Base-by-base conservation (phyloP, 1,140 invertebrate species). In the Gonioctena quinquepunctata region DNA sequence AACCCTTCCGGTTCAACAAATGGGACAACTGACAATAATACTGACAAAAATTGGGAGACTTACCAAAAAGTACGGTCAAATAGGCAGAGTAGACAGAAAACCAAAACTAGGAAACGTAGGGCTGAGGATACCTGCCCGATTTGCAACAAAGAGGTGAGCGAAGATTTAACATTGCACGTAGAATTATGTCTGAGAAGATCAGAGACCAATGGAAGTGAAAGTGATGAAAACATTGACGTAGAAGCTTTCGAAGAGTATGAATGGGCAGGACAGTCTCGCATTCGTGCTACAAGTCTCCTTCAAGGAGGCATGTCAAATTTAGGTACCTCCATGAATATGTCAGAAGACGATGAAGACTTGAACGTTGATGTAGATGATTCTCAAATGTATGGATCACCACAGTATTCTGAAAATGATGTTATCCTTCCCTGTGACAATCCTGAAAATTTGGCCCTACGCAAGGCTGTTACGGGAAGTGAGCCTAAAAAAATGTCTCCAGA, bases 341-440 rank as follows among this genome's bases (percentile, higher is more conserved):
- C 54, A 33, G 82, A 79, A 59, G 85, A 78, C 69, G 80, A 84
- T 71, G 82, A 81, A 63, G 85, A 82, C 70, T 85, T 77, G 82
- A 86, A 85, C 67, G 88, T 85, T 3, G 86, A 85, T 71, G 88
- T 79, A 59, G 93, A 95, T 70, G 94, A 96, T 71, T 92, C 94
- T 69, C 90, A 91, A 26, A 93, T 95, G 27, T 97, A 93, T 79
- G 95, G 95, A 1, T 90, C 92, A 5, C 85, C 93, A 8, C 95
- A 97, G 83, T 96, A 94, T 78, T 90, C 89, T 21, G 92, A 93
- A 70, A 86, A 86, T 0, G 91, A 94, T 84, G 89, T 94, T 13
- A 87, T 90, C 23, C 77, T 86, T 42, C 86, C 89, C 13, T 82
- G 86, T 19, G 82, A 84, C 16, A 87, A 88, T 63, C 88, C 88